Evolutionary conservation across 2,797 vertebrate genomes (phyloP), one percentile per base, ranked within the genome.

Genomic region (Myoxocephalus aenaeus): DNA sequence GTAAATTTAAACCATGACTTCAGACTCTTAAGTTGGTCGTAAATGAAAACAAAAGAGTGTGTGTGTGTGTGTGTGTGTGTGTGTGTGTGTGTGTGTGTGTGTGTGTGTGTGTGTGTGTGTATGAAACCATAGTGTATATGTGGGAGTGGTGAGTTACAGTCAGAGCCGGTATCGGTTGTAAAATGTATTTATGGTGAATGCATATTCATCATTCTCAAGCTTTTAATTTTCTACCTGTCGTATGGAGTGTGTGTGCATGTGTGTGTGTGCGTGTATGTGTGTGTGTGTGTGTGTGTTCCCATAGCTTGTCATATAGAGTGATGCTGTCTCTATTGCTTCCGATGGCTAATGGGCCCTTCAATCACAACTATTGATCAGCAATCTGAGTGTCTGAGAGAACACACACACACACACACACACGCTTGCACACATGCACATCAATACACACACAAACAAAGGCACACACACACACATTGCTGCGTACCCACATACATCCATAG

Each of bases 341-440:
- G 83, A 89, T 88, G 77, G 75, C 83, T 92, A 93, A 92, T 92
- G 86, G 90, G 73, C 75, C 86, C 12, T 89, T 92, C 90, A 93
- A 89, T 92, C 87, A 90, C 83, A 81, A 29, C 70, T 88, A 92
- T 90, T 88, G 90, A 92, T 90, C 87, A 87, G 84, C 73, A 87
- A 86, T 88, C 79, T 82, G 82, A 88, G 82, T 68, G 85, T 83
- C 84, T 85, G 70, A 71, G 68, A 22, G 61, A 65, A 74, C 44
- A 54, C 27, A 65, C 68, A 71, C 54, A 11, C 68, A 71, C 54
- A 11, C 57, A 65, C 22, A 34, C 66, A 65, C 13, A 32, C 25
- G 25, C 25, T 38, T 25, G 25, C 22, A 62, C 27, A 70, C 14
- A 54, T 27, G 34, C 17, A 64, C n/a, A 75, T 27, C 65, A 58